Conservation (phyloP, 2,888 invertebrate species). For the Encarsia formosa region DNA sequence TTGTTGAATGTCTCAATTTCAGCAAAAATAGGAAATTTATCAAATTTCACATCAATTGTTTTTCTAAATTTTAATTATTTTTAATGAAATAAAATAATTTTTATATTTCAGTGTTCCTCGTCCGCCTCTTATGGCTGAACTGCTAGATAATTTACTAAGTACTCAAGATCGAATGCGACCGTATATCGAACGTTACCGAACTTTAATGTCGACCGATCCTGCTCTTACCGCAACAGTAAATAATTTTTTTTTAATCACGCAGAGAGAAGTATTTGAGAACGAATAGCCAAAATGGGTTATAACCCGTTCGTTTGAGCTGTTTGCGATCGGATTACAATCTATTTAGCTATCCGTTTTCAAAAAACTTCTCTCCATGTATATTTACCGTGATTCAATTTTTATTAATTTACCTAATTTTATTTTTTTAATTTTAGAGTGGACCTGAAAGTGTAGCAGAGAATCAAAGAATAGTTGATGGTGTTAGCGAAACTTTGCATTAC, state of each 20-base stretch:
- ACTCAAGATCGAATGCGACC: conserved; percentile 63
- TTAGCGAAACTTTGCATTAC: conserved; percentile 78
- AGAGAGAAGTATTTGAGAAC: too few species aligned
- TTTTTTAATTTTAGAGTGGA: conserved; percentile 28
- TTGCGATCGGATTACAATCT: too few species aligned
- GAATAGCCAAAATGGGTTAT: too few species aligned
- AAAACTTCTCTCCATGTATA: too few species aligned
- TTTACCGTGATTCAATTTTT: too few species aligned
- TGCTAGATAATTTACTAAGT: conserved; percentile 55
- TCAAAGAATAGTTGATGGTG: conserved; percentile 68
- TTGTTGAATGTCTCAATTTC: too few species aligned
- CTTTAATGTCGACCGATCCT: conserved; percentile 62
- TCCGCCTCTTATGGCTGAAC: conserved; percentile 56
- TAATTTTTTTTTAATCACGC: conserved; percentile 8
- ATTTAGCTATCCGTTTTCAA: too few species aligned
- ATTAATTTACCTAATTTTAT: too few species aligned
- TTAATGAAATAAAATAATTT: not conserved
- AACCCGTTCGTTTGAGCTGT: too few species aligned
- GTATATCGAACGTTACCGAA: conserved; percentile 61
- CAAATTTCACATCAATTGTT: too few species aligned
- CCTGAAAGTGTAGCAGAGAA: conserved; percentile 53
- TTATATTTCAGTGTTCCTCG: conserved; percentile 46
- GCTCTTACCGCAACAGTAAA: conserved; percentile 50
- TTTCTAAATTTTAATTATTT: conserved; percentile 1
- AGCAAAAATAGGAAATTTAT: too few species aligned